Conservation (phyloP, 2,797 vertebrate genomes). For the Streptopelia turtur region DNA sequence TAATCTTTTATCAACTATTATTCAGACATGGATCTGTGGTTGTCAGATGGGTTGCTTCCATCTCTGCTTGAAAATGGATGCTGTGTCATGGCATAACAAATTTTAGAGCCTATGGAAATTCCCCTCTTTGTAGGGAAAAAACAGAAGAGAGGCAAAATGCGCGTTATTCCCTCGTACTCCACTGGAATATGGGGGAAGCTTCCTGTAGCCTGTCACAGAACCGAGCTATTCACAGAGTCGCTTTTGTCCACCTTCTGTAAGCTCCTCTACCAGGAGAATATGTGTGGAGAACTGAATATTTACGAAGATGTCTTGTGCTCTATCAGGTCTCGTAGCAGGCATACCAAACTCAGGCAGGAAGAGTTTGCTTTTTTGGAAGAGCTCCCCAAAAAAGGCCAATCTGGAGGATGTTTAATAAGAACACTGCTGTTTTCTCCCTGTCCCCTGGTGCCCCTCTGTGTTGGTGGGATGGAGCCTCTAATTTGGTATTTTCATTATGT, state of each 20-base stretch:
- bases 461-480: neutral
- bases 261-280: neutral
- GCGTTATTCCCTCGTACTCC: neutral
- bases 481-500: neutral
- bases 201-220: neutral
- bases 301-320: neutral
- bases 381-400: neutral
- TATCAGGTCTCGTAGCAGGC: neutral
- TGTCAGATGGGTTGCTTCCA: neutral
- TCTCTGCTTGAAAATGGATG: neutral
- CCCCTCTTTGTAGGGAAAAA: neutral
- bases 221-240: neutral
- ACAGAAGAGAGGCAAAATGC: neutral
- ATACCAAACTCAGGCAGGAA: neutral
- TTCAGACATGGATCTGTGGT: neutral
- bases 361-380: neutral
- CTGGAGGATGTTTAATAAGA: neutral
- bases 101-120: neutral
- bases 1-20: neutral
- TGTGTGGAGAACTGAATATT: neutral
- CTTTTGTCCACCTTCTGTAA: neutral
- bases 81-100: neutral
- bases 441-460: neutral
- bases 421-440: neutral
- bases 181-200: neutral